These are phyloP conservation scores for Temnothorax unifasciatus DNA, from an alignment of 2,888 invertebrate genomes.

Conservation along the genomic window DNA sequence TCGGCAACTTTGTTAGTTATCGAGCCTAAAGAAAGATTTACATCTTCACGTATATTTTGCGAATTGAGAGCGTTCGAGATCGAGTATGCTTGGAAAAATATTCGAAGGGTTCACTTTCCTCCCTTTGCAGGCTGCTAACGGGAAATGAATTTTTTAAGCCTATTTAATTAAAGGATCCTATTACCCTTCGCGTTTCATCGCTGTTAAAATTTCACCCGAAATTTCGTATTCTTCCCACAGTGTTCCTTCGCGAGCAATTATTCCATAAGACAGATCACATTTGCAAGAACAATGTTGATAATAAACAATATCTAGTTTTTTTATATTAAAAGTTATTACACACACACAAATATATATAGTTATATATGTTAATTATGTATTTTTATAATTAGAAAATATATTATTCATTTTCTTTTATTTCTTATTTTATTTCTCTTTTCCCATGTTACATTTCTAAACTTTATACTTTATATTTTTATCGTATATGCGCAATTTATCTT, in stretches of 20 bases:
- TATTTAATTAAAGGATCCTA: conserved; percentile 49
- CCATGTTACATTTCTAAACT: not conserved
- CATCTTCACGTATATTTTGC: conserved; percentile 1
- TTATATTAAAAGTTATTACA: not conserved
- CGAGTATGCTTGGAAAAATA: conserved; percentile 1
- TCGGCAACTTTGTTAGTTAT: conserved; percentile 17
- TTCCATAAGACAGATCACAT: conserved; percentile 3
- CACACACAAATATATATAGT: not conserved
- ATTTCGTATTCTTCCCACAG: conserved; percentile 29
- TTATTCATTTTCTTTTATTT: conserved; percentile 6
- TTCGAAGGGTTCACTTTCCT: not conserved
- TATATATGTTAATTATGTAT: not conserved
- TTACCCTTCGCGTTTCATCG: conserved; percentile 29
- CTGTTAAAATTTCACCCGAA: conserved; percentile 33
- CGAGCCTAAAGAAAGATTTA: conserved; percentile 46
- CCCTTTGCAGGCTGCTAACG: not conserved
- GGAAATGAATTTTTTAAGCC: conserved; percentile 50
- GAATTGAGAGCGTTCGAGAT: not conserved
- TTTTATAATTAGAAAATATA: not conserved
- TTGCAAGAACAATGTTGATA: not conserved
- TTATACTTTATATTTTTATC: not conserved
- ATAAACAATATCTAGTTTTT: conserved; percentile 1
- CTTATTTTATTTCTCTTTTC: not conserved
- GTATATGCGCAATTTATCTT: not conserved
- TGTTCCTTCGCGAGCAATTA: not conserved